Evolutionary conservation across 2,888 invertebrate genomes (phyloP), one percentile per base, ranked within the genome.

Genomic region (Melitaea athalia): DNA sequence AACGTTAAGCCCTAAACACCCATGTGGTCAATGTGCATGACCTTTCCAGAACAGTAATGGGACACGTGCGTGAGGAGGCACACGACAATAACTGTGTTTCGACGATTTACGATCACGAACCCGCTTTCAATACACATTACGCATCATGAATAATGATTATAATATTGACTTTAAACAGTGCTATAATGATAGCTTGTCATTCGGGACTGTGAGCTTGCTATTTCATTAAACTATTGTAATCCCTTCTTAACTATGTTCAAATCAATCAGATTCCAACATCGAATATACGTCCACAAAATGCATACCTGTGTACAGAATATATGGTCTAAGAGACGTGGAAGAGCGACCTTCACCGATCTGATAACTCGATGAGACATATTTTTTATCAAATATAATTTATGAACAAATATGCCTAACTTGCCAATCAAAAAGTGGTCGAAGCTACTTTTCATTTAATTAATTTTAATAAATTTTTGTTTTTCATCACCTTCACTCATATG

Each of bases 41-140:
- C 85, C 86, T 85, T 87, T 84, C 87, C 84, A 77, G 73, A 80
- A 78, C 75, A 80, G 81, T 85, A 83, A 83, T 81, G 77, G 78
- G 80, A 79, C 87, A 89, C 90, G 90, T 88, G 89, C 83, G 79
- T 80, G 69, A 77, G 79, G 77, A 81, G 79, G 79, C 85, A 87
- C 89, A 89, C 88, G 88, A 89, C 85, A 79, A 75, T 84, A 85
- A 87, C 85, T 85, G 86, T 82, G 78, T 70, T 76, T 75, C 76
- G 78, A 89, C 90, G 89, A 90, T 89, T 85, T 85, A 82, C 80
- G 77, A 85, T 91, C 92, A 92, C 91, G 92, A 87, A 76, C 73
- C 73, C 70, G 74, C 77, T 80, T 81, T 83, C 80, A 79, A 85
- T 85, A 79, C 78, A 75, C 78, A n/a, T n/a, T 78, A 81, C 82